Percentiles rank a stretch among this genome's conserved stretches.
phyloP scores from a whole-genome alignment of 2,888 invertebrate genomes.

The Lycocerus yunnanus region DNA sequence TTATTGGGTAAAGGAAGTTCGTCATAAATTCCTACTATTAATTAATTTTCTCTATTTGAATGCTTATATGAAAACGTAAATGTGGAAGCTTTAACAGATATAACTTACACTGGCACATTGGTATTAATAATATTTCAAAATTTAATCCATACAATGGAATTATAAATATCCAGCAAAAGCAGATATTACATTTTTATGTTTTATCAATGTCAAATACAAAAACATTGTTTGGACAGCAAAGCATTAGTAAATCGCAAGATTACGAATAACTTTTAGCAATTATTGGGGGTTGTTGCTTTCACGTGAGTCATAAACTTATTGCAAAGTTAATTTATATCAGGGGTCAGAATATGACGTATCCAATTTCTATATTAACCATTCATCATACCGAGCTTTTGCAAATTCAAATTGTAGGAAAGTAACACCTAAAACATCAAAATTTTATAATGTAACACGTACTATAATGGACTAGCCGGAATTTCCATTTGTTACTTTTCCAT shows the following conservation, averaged over 20 bases:
- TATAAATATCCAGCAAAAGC: neutral
- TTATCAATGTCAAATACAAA: neutral
- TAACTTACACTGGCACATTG: neutral
- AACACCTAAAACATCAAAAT: neutral
- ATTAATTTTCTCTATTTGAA: neutral
- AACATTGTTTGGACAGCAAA: neutral
- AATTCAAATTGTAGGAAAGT: neutral
- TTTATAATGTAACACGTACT: neutral
- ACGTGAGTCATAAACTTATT: neutral
- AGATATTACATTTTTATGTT: neutral
- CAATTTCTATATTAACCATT: neutral
- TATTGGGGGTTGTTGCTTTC: neutral
- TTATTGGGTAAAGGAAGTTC: conserved; percentile 15
- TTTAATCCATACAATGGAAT: neutral
- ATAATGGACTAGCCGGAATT: neutral
- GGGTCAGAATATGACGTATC: neutral
- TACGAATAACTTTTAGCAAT: neutral
- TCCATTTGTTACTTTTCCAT: neutral
- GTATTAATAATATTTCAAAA: neutral
- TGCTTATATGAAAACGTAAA: neutral
- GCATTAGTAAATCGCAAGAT: neutral
- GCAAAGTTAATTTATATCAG: neutral
- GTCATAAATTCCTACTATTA: conserved; percentile 17
- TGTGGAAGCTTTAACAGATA: neutral
- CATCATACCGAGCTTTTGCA: neutral